Base-by-base conservation (phyloP, 2,888 invertebrate genomes). In the Nebria brevicollis region DNA sequence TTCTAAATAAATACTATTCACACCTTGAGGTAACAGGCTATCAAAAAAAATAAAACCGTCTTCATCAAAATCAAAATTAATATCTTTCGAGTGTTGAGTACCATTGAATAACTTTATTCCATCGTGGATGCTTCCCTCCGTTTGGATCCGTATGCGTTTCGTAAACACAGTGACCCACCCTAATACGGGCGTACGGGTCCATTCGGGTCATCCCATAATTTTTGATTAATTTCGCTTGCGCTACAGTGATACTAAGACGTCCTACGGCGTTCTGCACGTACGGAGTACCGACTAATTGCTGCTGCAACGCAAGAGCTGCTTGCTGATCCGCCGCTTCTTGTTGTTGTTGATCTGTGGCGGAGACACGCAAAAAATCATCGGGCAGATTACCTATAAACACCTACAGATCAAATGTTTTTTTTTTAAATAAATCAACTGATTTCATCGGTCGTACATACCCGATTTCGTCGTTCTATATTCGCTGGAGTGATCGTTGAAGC, bases 91-190 rank as follows among this genome's bases (percentile, higher is more conserved):
- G 20, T 20, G 20, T 20, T 20, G 20, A 20, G 20, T 90, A 97
- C 95, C 96, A 96, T 87, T 97, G 96, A 84, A 98, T 94, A 77
- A 96, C 95, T 91, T 98, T 97, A 89, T 98, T 97, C 98, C 98
- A 99, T 83, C 95, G 92, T 3, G 99, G 99, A 86, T 94, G 97
- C 89, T 97, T 98, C 34, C 97, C 97, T 54, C 98, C 99, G 90
- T 96, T 98, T 82, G 95, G 93, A 88, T 96, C 96, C 0, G 98
- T 98, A 86, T 96, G 97, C 0, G 98, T 98, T 90, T 99, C 98
- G 89, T 97, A 98, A 82, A 98, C 95, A 85, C 95, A 94, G 89
- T 98, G 98, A 0, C 98, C 99, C 34, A 98, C 94, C 84, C 98
- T 93, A 81, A 99, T 89, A 81, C 98, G 92, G 54, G 96, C 97